Conservation (phyloP, 2,113 vertebrate species). For the Macrotis lagotis region DNA sequence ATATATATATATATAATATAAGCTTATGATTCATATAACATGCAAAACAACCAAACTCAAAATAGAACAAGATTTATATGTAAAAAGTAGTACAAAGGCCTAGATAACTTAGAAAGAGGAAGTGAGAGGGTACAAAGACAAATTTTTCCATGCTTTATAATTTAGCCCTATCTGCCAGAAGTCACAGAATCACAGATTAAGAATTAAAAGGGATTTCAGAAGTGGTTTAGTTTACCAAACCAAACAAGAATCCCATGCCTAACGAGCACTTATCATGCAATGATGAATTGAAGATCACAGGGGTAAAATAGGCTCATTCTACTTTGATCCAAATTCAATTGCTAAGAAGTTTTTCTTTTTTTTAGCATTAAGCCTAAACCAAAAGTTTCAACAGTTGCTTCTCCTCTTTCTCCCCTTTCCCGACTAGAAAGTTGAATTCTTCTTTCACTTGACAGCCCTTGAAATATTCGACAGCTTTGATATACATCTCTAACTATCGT, state of each 20-base stretch:
- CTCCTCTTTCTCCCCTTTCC: neutral
- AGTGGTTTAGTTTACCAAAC: neutral
- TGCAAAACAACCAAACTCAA: neutral
- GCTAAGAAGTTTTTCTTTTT: neutral
- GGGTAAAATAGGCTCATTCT: neutral
- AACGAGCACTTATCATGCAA: neutral
- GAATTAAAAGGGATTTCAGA: neutral
- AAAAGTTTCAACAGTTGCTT: neutral
- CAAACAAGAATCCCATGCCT: neutral
- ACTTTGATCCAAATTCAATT: neutral
- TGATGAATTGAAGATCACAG: neutral
- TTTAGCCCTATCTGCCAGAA: neutral
- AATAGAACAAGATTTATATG: neutral
- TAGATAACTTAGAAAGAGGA: neutral
- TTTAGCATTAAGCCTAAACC: neutral
- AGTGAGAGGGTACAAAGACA: neutral
- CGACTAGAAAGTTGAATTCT: neutral
- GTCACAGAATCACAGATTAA: neutral
- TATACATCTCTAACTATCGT: neutral
- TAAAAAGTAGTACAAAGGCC: neutral
- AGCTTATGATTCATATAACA: too few species aligned
- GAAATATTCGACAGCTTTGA: neutral
- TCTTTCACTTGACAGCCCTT: neutral
- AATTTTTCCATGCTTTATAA: neutral
- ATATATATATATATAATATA: too few species aligned